phyloP scores from a whole-genome alignment of 2,797 vertebrate genomes.

The Microctenopoma stevenorrisi region DNA sequence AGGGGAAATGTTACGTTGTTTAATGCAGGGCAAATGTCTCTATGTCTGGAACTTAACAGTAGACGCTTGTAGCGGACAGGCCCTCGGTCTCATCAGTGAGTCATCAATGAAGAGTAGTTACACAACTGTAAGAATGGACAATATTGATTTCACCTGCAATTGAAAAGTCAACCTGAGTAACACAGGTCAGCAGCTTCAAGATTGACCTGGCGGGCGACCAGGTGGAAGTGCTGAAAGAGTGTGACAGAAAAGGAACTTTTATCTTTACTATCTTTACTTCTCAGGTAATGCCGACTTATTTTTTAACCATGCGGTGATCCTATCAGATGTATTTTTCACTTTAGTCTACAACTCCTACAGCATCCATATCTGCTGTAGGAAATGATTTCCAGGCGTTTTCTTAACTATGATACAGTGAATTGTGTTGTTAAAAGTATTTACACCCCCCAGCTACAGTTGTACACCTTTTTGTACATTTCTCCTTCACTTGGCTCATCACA shows the following conservation, averaged over 20 bases:
- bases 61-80: constrained; percentile 16
- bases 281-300: background rate
- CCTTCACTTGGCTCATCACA: no score
- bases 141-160: constrained; percentile 54
- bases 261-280: background rate
- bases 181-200: constrained; percentile 31
- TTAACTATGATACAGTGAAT: background rate
- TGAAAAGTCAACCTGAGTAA: constrained; percentile 37
- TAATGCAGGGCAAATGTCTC: no score
- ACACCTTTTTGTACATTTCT: no score
- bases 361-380: background rate
- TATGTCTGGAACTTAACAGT: constrained; percentile 1
- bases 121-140: constrained; percentile 36
- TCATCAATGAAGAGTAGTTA: constrained; percentile 54
- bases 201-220: constrained; percentile 16
- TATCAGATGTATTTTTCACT: background rate
- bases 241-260: background rate
- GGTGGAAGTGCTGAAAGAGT: background rate
- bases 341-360: background rate
- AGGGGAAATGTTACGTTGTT: no score
- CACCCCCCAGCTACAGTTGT: background rate
- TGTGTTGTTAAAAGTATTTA: background rate
- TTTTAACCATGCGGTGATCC: no score
- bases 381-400: background rate
- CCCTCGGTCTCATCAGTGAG: constrained; percentile 26